A percentile compares a stretch with the other conserved stretches of the same genome.
phyloP scores from a whole-genome alignment of 35 echinoderm and acorn worm species.

The Nesometra sesokonis region DNA sequence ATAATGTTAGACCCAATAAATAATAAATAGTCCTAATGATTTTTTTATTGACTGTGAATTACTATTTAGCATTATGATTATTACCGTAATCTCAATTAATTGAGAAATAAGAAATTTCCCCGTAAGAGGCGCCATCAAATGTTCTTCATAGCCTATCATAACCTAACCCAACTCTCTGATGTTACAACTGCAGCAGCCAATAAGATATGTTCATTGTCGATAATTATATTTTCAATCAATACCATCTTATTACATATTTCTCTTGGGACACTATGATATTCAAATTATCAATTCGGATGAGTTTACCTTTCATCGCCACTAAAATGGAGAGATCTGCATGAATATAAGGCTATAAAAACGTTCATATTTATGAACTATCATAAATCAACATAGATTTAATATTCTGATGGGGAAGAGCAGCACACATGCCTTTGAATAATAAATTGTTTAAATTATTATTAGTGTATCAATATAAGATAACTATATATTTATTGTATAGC shows the following conservation, averaged over 20 bases:
- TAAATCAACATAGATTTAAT: neutral
- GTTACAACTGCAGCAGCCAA: neutral
- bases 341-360: neutral
- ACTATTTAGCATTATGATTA: no score
- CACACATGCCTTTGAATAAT: neutral
- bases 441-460: neutral
- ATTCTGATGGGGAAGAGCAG: neutral
- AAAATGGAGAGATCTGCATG: neutral
- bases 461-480: neutral
- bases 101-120: no score
- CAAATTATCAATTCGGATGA: neutral
- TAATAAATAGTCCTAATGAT: no score
- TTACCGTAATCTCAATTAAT: no score
- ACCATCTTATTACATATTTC: neutral
- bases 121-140: no score
- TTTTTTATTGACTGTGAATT: no score
- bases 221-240: constrained; percentile 1
- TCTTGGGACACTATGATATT: neutral
- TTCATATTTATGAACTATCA: neutral
- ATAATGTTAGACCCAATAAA: no score
- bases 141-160: no score
- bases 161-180: no score
- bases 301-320: neutral
- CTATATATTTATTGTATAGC: no score
- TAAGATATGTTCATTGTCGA: neutral